A percentile compares a stretch with the other conserved stretches of the same genome.
Evolutionary conservation across 1,140 invertebrate species (phyloP).

Genomic region (Caenorhabditis tropicalis): DNA sequence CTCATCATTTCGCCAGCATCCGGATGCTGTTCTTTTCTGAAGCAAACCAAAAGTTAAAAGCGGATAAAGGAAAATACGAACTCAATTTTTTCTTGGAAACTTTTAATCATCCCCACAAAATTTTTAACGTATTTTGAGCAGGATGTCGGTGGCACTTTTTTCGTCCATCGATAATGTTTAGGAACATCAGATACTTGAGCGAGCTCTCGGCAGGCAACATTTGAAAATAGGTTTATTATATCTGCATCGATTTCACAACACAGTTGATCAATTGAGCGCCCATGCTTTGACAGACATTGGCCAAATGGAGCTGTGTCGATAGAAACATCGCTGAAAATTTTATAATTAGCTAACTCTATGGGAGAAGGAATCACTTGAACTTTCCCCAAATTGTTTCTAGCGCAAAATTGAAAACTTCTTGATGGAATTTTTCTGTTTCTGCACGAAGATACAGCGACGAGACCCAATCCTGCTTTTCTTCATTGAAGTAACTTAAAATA

Average conservation of each 20-base stretch:
- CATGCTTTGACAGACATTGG: constrained; percentile 32
- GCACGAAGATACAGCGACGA: background rate
- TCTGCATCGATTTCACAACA: background rate
- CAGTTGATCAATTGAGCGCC: background rate
- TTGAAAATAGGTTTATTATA: background rate
- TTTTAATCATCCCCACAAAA: constrained; percentile 76
- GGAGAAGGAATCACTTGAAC: constrained; percentile 26
- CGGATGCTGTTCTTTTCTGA: background rate
- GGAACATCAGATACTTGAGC: constrained; percentile 85
- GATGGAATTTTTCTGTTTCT: constrained; percentile 37
- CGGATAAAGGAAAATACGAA: background rate
- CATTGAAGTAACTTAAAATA: background rate
- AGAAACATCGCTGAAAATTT: constrained; percentile 34
- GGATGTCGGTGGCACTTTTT: constrained; percentile 83
- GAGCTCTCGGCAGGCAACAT: constrained; percentile 68
- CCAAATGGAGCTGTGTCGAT: constrained; percentile 50
- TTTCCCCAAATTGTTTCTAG: constrained; percentile 56
- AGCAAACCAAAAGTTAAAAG: background rate
- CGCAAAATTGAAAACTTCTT: constrained; percentile 74
- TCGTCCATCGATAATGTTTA: constrained; percentile 87
- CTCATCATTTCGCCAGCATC: background rate
- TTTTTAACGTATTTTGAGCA: constrained; percentile 81
- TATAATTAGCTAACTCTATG: background rate
- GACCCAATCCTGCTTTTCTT: background rate
- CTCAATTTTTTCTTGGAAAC: background rate